Base-by-base conservation (phyloP, 2,113 vertebrate genomes). In the Sorex araneus region DNA sequence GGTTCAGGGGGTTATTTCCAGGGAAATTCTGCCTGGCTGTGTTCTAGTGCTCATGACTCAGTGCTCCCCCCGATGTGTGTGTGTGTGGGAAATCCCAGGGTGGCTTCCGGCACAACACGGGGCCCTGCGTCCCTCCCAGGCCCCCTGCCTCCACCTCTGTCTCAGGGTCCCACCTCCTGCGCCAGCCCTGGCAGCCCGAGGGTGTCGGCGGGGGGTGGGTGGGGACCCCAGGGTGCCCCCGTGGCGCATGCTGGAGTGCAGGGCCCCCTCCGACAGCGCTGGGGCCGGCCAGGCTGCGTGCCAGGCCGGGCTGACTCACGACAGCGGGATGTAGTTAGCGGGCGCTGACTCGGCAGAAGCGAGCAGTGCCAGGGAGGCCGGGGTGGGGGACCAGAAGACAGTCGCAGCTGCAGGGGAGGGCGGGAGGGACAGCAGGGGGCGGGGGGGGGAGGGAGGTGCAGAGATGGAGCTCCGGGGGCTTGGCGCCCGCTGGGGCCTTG, bases 311-410 rank as follows among this genome's bases (percentile, higher is more conserved):
- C 0, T 97, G 97, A 98, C 84, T 98, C 97, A 98, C 84, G 60
- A 90, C 95, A 95, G 97, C 78, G 30, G 89, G 96, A 95, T 83
- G 94, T 95, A 94, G 96, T 97, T 95, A 97, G 1, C 15, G 93
- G 0, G 0, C 21, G 97, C 97, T 98, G 98, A 98, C 94, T 97
- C 96, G 91, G 97, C 97, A 97, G 69, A 91, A 82, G 70, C 32
- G 27, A 89, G n/a, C n/a, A 16, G 13, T 66, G 70, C 11, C 13
- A 16, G 27, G 43, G 84, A 81, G n/a, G 75, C 5, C 9, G 21
- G 4, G 23, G 25, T 21, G 15, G 54, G 54, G 54, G 50, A 27
- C 82, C 30, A 13, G 60, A 77, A 87, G 74, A 82, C 78, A 34
- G 69, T 50, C 0, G 30, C 60, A 30, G n/a, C 43, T 1, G 36